Conservation (phyloP, 2,797 vertebrate genomes). For the Helarctos malayanus region DNA sequence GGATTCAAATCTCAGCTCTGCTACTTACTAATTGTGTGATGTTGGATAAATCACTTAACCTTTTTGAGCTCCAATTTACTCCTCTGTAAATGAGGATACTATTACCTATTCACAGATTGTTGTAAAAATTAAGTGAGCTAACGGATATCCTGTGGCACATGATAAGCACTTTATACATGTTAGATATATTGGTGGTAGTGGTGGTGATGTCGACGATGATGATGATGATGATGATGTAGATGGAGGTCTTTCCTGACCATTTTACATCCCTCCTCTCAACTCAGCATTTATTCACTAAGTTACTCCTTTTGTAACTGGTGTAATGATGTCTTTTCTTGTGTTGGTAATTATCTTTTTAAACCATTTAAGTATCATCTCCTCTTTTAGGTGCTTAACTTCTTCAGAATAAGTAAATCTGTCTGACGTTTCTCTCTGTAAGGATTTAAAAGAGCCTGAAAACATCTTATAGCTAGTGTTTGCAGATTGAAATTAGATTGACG, state of each 20-base stretch:
- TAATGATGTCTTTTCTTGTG: constrained; percentile 18
- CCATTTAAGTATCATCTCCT: neutral
- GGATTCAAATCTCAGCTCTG: neutral
- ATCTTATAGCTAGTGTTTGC: neutral
- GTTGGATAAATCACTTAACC: neutral
- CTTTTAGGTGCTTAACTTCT: constrained; percentile 33
- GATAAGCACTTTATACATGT: neutral
- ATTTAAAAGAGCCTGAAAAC: neutral
- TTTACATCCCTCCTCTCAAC: neutral
- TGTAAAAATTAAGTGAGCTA: neutral
- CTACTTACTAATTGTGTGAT: neutral
- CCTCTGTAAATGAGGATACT: neutral
- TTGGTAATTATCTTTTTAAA: constrained; percentile 44
- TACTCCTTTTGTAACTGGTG: neutral
- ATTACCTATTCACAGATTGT: neutral
- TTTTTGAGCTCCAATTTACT: neutral
- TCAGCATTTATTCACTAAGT: neutral
- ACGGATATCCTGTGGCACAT: neutral
- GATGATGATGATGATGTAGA: neutral
- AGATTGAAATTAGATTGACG: neutral
- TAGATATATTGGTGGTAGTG: neutral
- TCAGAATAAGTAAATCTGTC: neutral
- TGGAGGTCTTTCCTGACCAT: neutral
- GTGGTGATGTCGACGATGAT: too few species aligned
- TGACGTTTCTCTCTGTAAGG: neutral